A percentile compares a stretch with the other conserved stretches of the same genome.
Conservation (phyloP, 2,888 invertebrate genomes). For the Habrosyne pyritoides region DNA sequence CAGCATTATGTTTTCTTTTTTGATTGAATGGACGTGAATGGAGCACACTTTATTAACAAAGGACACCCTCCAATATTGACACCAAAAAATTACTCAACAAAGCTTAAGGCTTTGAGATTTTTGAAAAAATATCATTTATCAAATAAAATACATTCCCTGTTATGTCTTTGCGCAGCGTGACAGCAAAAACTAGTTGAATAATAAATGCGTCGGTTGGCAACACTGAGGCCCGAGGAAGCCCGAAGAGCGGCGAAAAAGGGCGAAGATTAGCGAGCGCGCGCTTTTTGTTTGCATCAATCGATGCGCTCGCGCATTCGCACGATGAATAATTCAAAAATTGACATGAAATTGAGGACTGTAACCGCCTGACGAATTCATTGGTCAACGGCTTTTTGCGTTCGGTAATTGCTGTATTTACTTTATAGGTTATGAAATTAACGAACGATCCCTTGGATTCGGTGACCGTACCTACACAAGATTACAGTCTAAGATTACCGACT, state of each 20-base stretch:
- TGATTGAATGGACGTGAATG: slow-evolving; percentile 62
- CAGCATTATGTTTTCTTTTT: slow-evolving; percentile 57
- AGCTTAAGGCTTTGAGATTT: slow-evolving; percentile 39
- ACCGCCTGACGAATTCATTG: slow-evolving; percentile 84
- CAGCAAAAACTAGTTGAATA: slow-evolving; percentile 81
- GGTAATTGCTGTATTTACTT: slow-evolving; percentile 78
- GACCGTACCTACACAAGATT: slow-evolving; percentile 16
- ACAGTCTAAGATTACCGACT: slow-evolving; percentile 26
- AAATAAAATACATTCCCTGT: slow-evolving; percentile 77
- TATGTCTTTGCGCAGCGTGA: slow-evolving; percentile 81
- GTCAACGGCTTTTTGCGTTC: slow-evolving; percentile 78
- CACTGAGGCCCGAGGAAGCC: slow-evolving; percentile 71
- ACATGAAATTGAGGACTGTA: slow-evolving; percentile 84
- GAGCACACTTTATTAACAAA: slow-evolving; percentile 55
- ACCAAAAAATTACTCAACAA: slow-evolving; percentile 68
- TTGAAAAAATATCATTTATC: slow-evolving; percentile 75
- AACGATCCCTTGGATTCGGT: slow-evolving; percentile 20
- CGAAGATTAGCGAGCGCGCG: slow-evolving; percentile 81
- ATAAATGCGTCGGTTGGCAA: slow-evolving; percentile 75
- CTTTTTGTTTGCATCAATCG: slow-evolving; percentile 84
- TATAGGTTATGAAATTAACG: slow-evolving; percentile 54
- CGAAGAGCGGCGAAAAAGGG: slow-evolving; percentile 70
- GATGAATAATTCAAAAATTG: slow-evolving; percentile 84
- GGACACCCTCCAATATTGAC: slow-evolving; percentile 60
- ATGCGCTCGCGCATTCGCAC: slow-evolving; percentile 83